Conservation (phyloP, 2,888 invertebrate genomes). For the Tinea semifulvella region DNA sequence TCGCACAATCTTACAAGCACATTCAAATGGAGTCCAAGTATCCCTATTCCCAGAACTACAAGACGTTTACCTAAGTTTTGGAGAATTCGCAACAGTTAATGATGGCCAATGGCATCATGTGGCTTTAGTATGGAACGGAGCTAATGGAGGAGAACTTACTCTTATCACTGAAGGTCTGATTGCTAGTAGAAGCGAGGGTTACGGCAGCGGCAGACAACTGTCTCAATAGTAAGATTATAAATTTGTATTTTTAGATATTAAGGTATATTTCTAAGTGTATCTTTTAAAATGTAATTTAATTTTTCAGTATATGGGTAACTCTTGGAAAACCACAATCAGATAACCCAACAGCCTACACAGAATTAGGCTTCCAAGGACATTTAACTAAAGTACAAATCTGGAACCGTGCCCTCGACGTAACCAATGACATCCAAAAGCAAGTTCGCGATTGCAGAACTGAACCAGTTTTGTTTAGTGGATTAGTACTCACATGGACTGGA, state of each 20-base stretch:
- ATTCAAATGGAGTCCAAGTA: constrained; percentile 92
- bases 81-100: constrained; percentile 91
- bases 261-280: constrained; percentile 6
- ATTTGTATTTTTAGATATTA: neutral
- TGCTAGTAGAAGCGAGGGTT: constrained; percentile 90
- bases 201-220: constrained; percentile 81
- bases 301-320: constrained; percentile 87
- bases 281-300: constrained; percentile 12
- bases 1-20: constrained; percentile 87
- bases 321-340: constrained; percentile 89
- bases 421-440: constrained; percentile 92
- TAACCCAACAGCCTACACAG: constrained; percentile 82
- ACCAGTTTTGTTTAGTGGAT: constrained; percentile 85
- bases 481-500: constrained; percentile 92
- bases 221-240: constrained; percentile 79
- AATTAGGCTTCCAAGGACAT: constrained; percentile 95
- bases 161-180: constrained; percentile 96
- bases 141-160: constrained; percentile 84
- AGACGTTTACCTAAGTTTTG: constrained; percentile 89
- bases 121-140: constrained; percentile 93
- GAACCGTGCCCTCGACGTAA: constrained; percentile 90
- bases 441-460: constrained; percentile 92
- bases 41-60: constrained; percentile 88
- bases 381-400: constrained; percentile 94
- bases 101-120: constrained; percentile 98